Evolutionary conservation across 2,888 invertebrate genomes (phyloP), one percentile per base, ranked within the genome.

Genomic region (Pediacus dermestoides): DNA sequence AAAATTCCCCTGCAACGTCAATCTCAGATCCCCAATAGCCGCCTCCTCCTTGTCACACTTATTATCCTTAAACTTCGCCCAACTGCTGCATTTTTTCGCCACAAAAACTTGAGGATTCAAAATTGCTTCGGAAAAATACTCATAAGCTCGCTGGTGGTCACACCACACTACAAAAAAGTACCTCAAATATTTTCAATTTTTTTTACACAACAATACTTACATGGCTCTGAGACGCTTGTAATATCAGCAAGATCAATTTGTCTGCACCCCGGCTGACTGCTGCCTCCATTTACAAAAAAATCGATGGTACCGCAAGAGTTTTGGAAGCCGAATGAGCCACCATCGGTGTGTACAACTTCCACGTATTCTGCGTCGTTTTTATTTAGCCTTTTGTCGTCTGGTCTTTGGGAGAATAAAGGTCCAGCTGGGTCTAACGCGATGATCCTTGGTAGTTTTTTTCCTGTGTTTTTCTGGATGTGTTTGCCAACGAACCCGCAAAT

Each of bases 251-350:
- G 37, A 44, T 62, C 58, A 7, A 63, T 53, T 34, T 42, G 41
- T 23, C 42, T 52, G 37, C 65, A 65, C 7, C 63, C 63, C 4
- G 62, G 59, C 41, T 65, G 65, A 8, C 45, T 51, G 8, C 39
- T 48, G 1, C 64, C 64, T 4, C 63, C 61, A 49, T 65, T 65
- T 4, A 58, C 57, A 30, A 52, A 64, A 41, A 65, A 63, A 38
- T 65, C 64, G 4, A 58, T 52, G 3, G 62, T 62, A 16, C 65
- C 64, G 18, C 48, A 44, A 10, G 56, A 18, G 2, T 36, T 26
- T 6, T 41, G 34, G 26, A 52, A 56, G 2, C 63, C 64, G 33
- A 62, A 58, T 9, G 52, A 53, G 11, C 56, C 58, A 21, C 55
- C 58, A 34, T 64, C 56, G 0, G 61, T 55, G 36, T 65, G 65